Conservation (phyloP, 2,888 invertebrate species). For the Tipula confusa region DNA sequence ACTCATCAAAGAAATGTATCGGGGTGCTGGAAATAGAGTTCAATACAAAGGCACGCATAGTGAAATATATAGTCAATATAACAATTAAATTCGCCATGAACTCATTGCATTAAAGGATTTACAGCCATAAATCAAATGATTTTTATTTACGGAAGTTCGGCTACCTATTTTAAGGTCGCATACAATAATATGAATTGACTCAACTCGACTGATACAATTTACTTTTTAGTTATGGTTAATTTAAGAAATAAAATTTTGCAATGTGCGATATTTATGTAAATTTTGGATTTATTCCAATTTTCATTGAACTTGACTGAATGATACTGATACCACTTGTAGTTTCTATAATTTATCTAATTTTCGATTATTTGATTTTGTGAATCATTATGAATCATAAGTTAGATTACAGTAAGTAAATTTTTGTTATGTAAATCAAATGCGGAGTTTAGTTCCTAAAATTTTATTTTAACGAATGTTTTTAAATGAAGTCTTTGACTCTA, state of each 20-base stretch:
- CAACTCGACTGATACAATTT: neutral
- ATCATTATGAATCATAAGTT: neutral
- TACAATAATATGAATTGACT: neutral
- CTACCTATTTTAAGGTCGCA: neutral
- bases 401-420: neutral
- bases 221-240: neutral
- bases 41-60: too few relatives aligned
- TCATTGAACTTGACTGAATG: conserved; percentile 12
- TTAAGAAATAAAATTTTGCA: neutral
- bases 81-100: too few relatives aligned
- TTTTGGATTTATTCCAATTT: neutral
- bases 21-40: too few relatives aligned
- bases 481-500: too few relatives aligned
- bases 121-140: too few relatives aligned
- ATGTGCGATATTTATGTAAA: neutral
- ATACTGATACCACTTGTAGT: conserved; percentile 12
- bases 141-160: too few relatives aligned
- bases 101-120: too few relatives aligned
- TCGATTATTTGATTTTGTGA: neutral
- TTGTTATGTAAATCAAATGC: too few relatives aligned
- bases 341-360: neutral
- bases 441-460: too few relatives aligned
- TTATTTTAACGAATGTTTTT: too few relatives aligned
- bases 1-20: too few relatives aligned
- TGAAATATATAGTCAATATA: too few relatives aligned